Evolutionary conservation across 2,888 invertebrate genomes (phyloP), one percentile per base, ranked within the genome.

Genomic region (Ptilodon capucinus): DNA sequence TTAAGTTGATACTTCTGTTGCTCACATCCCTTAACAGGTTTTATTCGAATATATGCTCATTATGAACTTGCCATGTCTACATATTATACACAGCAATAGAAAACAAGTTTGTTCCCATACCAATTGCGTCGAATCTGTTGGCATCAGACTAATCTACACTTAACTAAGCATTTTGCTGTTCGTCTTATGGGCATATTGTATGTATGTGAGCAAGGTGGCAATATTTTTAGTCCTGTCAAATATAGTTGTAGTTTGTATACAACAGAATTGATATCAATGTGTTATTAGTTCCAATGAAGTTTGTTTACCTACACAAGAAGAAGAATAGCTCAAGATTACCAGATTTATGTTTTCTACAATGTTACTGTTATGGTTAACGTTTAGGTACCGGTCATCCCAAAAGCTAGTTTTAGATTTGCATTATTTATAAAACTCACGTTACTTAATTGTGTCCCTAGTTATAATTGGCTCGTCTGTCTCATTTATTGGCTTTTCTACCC

Each of bases 391-490:
- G 13, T 43, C 44, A 16, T 21, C 42, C 44, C 30, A 17, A 16
- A 30, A 28, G 16, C 17, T 63, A 68, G 57, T 48, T 42, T 42
- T 58, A 57, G 54, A 56, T 49, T 50, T 58, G 57, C 59, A 59
- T 69, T 62, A 64, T 65, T 67, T 65, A 61, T 60, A 57, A 63
- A 63, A 55, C 53, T 49, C 58, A 66, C 67, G 79, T 83, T 82
- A 84, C 83, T 81, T 80, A 82, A 80, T 75, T 55, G 55, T 61
- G 53, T 34, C 4, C 8, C 23, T 80, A 77, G 71, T 61, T 70
- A 60, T 74, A 76, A 72, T 69, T 65, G 57, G 50, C 57, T 61
- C 44, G 48, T 54, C 57, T 58, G 42, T 42, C 46, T 51, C 54
- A 49, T 19, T 9, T 42, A 4, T n/a, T 2, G 54, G 59, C n/a